Base-by-base conservation (phyloP, 2,113 vertebrate genomes). In the Chaetodon trifascialis region DNA sequence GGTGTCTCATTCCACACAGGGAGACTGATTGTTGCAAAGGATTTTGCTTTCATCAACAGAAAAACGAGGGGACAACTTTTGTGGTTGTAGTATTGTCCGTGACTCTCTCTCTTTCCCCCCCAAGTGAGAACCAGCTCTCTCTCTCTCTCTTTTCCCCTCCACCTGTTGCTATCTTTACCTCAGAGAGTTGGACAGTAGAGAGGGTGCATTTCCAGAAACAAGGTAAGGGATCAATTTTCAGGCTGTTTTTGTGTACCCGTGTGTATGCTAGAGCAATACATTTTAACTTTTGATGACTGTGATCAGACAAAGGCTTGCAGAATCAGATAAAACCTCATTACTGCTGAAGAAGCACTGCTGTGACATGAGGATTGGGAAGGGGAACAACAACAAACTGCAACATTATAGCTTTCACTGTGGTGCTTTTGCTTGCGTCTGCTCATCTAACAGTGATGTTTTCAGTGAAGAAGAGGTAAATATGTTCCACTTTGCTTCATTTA, bases 31-130 rank as follows among this genome's bases (percentile, higher is more conserved):
- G 80, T 80, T 69, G 73, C 76, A 93, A 94, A 94, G 60, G 90
- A 90, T 94, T 95, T 90, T 95, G 94, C 94, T 91, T 90, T 81
- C 90, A 90, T 95, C 91, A 3, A 93, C 94, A 94, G 88, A 94
- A 95, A 88, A 75, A 74, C 19, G 44, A 83, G 89, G 79, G 80
- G 85, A 78, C 88, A 89, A 91, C 87, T 92, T 94, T 94, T 93
- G 63, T 86, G 88, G 87, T 86, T 67, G 76, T 79, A 74, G 88
- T 75, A 84, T 92, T 92, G 83, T 92, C 84, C 79, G 59, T 90
- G 82, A 92, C 85, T 89, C 77, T 91, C 75, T 49, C 83, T 78
- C 79, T 67, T 66, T 66, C 36, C 52, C 73, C 75, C 75, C 66
- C 60, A 67, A 75, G 80, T 76, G 85, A 85, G 86, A 74, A 84